Conservation (phyloP, 2,888 invertebrate species). For the Agonopterix alstromeriana region DNA sequence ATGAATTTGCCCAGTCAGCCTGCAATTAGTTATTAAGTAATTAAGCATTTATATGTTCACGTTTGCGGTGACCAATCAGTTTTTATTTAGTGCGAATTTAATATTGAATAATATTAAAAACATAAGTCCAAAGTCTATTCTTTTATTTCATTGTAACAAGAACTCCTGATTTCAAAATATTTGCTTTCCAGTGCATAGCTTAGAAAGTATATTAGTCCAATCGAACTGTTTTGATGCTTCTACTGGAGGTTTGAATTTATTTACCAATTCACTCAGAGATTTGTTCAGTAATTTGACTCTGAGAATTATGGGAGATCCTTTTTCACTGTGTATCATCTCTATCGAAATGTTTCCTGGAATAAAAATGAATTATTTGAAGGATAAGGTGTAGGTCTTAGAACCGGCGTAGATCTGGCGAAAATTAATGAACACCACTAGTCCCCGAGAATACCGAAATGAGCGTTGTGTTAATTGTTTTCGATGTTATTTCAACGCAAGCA, state of each 20-base stretch:
- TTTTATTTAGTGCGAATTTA: conserved; percentile 48
- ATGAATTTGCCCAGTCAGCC: not conserved
- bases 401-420: too few species aligned
- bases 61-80: conserved; percentile 59
- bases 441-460: too few species aligned
- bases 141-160: conserved; percentile 21
- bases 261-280: conserved; percentile 46
- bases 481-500: too few species aligned
- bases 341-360: conserved; percentile 56
- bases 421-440: too few species aligned
- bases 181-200: conserved; percentile 59
- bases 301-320: conserved; percentile 36
- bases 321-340: conserved; percentile 37
- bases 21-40: conserved; percentile 4
- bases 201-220: conserved; percentile 59
- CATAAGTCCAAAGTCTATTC: conserved; percentile 36
- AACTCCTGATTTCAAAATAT: conserved; percentile 30
- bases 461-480: too few species aligned
- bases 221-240: conserved; percentile 46
- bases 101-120: conserved; percentile 55
- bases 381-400: too few species aligned
- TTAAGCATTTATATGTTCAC: conserved; percentile 60
- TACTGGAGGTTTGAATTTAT: conserved; percentile 53
- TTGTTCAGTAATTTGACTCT: conserved; percentile 48
- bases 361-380: not conserved